Evolutionary conservation across 2,113 vertebrate genomes (phyloP).

Genomic region (Tiliqua scincoides): DNA sequence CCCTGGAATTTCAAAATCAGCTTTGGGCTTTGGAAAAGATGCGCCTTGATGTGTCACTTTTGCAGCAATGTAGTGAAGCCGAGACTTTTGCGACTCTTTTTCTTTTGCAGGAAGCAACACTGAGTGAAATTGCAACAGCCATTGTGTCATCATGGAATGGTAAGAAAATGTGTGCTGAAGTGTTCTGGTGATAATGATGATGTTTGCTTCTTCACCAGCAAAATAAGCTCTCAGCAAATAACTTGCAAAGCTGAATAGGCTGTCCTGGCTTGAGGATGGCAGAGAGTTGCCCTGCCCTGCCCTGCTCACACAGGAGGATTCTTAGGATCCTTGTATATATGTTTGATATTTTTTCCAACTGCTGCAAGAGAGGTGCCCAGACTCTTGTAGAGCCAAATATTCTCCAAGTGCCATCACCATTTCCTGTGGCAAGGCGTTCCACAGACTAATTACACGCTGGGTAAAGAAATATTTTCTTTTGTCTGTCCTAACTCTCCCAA

Average conservation of each 20-base stretch:
- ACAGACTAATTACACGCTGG: too few species aligned
- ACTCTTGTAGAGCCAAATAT: too few species aligned
- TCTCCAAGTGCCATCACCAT: too few species aligned
- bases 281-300: too few species aligned
- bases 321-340: too few species aligned
- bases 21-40: not conserved
- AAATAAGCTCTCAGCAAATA: not conserved
- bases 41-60: not conserved
- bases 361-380: too few species aligned
- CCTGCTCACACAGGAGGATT: too few species aligned
- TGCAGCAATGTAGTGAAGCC: too few species aligned
- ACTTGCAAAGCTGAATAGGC: not conserved
- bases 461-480: too few species aligned
- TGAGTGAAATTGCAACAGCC: conserved; percentile 22
- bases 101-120: conserved; percentile 35
- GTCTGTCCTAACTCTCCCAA: too few species aligned
- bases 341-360: too few species aligned
- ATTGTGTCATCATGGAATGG: conserved; percentile 57
- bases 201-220: not conserved
- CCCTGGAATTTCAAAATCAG: not conserved
- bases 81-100: not conserved
- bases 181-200: not conserved
- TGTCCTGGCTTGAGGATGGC: not conserved
- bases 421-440: too few species aligned
- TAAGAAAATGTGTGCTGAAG: not conserved